phyloP scores from a whole-genome alignment of 2,113 vertebrate genomes.

The Ailuropoda melanoleuca region DNA sequence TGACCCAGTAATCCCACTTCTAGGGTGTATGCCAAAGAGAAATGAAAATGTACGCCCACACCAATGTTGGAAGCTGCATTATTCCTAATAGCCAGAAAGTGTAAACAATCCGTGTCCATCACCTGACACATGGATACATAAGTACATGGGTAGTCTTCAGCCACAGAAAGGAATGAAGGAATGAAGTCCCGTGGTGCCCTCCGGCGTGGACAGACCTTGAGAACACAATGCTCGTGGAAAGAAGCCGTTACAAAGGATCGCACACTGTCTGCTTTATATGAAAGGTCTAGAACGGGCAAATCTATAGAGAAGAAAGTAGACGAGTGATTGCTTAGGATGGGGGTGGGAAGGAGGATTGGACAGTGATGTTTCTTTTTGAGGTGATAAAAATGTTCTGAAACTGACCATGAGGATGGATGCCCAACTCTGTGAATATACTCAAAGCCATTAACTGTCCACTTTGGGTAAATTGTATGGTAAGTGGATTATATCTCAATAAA shows the following conservation, averaged over 20 bases:
- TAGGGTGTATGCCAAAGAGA: neutral
- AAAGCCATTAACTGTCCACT: neutral
- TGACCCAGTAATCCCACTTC: neutral
- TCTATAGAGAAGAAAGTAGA: neutral
- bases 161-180: neutral
- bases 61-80: neutral
- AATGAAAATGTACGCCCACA: rapidly evolving
- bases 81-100: neutral
- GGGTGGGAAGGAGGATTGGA: rapidly evolving
- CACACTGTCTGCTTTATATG: neutral
- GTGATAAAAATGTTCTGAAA: neutral
- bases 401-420: neutral
- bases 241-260: neutral
- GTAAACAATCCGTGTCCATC: neutral
- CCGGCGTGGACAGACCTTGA: neutral
- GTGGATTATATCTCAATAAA: neutral
- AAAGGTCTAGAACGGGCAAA: neutral
- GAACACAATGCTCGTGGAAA: neutral
- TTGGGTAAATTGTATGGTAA: no score
- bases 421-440: neutral
- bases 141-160: neutral
- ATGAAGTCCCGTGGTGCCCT: rapidly evolving
- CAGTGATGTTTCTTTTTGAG: neutral
- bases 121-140: neutral
- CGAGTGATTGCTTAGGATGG: neutral